phyloP scores from a whole-genome alignment of 1,140 invertebrate species.

The Halesus radiatus region DNA sequence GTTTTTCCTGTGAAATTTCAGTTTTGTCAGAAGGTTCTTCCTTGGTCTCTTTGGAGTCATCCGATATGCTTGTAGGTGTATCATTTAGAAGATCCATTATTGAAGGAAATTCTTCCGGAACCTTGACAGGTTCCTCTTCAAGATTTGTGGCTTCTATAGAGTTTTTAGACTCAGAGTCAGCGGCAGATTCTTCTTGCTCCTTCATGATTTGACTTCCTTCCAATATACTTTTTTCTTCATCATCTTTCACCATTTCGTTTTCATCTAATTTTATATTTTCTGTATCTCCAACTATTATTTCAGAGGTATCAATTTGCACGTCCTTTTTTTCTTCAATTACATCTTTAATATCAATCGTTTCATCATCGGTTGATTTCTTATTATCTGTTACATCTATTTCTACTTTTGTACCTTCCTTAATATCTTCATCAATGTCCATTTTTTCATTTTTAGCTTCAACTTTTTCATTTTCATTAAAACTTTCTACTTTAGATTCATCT shows the following conservation, averaged over 20 bases:
- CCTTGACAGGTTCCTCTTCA: conserved; percentile 54
- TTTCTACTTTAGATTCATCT: background rate
- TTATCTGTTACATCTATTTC: background rate
- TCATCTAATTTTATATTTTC: background rate
- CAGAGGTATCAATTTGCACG: background rate
- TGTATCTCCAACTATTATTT: too few relatives aligned
- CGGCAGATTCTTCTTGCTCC: background rate
- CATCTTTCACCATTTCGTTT: background rate
- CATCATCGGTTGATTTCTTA: background rate
- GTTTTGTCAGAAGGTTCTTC: conserved; percentile 26
- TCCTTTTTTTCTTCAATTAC: conserved; percentile 4
- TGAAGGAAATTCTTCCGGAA: conserved; percentile 67
- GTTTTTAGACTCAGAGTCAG: background rate
- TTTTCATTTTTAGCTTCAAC: conserved; percentile 14
- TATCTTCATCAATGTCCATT: conserved; percentile 5
- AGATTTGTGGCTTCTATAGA: background rate
- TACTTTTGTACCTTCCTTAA: background rate
- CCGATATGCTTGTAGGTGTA: conserved; percentile 46
- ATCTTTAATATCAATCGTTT: background rate
- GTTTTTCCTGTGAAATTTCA: background rate
- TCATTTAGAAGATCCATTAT: conserved; percentile 71
- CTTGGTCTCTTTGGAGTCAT: background rate
- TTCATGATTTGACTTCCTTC: background rate
- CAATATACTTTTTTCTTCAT: conserved; percentile 13
- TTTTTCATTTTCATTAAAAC: background rate